Percentiles rank a stretch among this genome's conserved stretches.
Conservation (phyloP, 1,140 invertebrate species). For the Drosophila pruinosa region DNA sequence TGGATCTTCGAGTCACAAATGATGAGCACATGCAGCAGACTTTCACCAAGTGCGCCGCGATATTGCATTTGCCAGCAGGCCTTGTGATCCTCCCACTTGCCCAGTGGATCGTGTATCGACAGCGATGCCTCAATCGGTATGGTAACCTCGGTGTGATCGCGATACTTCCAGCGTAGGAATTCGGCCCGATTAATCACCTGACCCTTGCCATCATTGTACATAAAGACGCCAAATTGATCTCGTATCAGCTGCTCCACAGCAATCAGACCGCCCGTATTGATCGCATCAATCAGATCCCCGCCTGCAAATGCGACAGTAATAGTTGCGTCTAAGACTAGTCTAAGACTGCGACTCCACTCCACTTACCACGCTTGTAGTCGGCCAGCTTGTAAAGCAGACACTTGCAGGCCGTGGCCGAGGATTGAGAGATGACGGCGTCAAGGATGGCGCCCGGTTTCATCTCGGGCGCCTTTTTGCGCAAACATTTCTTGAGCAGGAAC, state of each 20-base stretch:
- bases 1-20: constrained; percentile 94
- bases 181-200: constrained; percentile 94
- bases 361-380: constrained; percentile 92
- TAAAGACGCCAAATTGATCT: constrained; percentile 93
- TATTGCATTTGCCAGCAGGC: constrained; percentile 99
- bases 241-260: constrained; percentile 94
- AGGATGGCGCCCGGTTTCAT: constrained; percentile 86
- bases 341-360: no score
- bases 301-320: constrained; percentile 82
- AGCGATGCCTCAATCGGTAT: constrained; percentile 92
- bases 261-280: constrained; percentile 89
- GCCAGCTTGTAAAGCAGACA: constrained; percentile 93
- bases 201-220: constrained; percentile 95
- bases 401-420: constrained; percentile 91
- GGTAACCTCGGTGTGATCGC: constrained; percentile 91
- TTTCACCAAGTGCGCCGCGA: constrained; percentile 96
- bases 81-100: constrained; percentile 94
- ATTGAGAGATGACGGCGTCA: constrained; percentile 93
- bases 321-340: no score
- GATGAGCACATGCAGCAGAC: constrained; percentile 95
- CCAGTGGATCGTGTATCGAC: constrained; percentile 91
- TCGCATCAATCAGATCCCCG: constrained; percentile 92
- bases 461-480: constrained; percentile 78
- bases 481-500: constrained; percentile 78
- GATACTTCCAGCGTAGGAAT: constrained; percentile 96